Base-by-base conservation (phyloP, 1,140 invertebrate genomes). In the Aphis gossypii region DNA sequence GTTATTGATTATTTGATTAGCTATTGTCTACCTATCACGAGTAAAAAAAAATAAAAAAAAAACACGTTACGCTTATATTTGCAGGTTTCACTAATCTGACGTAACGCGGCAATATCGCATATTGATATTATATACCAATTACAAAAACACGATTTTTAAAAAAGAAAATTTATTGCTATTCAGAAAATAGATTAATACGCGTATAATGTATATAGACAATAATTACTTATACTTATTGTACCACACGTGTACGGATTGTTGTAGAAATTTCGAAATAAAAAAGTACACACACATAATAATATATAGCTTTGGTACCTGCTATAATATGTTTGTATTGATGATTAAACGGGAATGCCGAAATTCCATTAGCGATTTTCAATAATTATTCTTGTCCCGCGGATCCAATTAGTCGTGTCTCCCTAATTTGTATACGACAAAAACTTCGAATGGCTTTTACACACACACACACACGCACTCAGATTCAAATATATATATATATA, bases 321-420 rank as follows among this genome's bases (percentile, higher is more conserved):
- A 68, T 68, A n/a, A 68, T 35, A 35, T 68, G 30, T 68, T 68
- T 4, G 4, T n/a, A n/a, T n/a, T n/a, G 60, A 68, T 84, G 35
- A 84, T 25, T 84, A 84, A 84, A 84, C 23, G 23, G 35, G 23
- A 84, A 84, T 84, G 2, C 38, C 38, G 38, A 83, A 83, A 84
- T 84, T 84, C 82, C 35, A 84, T 84, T 38, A 84, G 38, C 21
- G 38, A 84, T 44, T 44, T 84, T 84, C 23, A 38, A 84, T 84
- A 84, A 84, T 84, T 84, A 84, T 84, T 84, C 82, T 84, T 44
- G 82, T 84, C 23, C 82, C 35, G 21, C 82, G 3, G 82, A 84
- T 84, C 23, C 82, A 84, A 84, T 84, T 84, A 84, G 60, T 68
- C 30, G 11, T 68, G 60, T 68, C 11, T 68, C 60, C 60, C 30